Conservation (phyloP, 2,113 vertebrate species). For the Geococcyx californianus region DNA sequence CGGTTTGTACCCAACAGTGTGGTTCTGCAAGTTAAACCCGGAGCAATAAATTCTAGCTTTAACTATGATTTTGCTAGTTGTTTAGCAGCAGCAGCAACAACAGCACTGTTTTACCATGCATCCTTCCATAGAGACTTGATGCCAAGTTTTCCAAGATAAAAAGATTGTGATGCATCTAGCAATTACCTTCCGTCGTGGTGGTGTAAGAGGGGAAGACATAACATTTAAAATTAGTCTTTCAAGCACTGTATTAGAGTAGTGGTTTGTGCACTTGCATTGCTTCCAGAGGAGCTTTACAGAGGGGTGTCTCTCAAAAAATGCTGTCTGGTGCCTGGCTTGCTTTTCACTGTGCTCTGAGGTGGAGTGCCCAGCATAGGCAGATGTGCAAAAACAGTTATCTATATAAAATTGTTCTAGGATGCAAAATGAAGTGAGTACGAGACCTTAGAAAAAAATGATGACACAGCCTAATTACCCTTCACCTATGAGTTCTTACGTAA, state of each 20-base stretch:
- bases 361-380: constrained; percentile 54
- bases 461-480: constrained; percentile 8
- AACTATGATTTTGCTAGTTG: constrained; percentile 81
- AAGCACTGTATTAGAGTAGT: constrained; percentile 74
- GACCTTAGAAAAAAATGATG: constrained; percentile 40
- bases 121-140: constrained; percentile 70
- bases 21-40: constrained; percentile 83
- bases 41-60: constrained; percentile 95
- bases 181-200: constrained; percentile 49
- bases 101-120: constrained; percentile 63
- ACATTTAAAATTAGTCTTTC: constrained; percentile 58
- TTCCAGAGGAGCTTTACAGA: constrained; percentile 72
- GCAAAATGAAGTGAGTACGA: constrained; percentile 27
- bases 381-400: constrained; percentile 54
- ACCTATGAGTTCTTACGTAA: background rate
- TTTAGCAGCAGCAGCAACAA: constrained; percentile 71
- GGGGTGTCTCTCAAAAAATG: constrained; percentile 55
- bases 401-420: constrained; percentile 57
- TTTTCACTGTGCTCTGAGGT: constrained; percentile 63
- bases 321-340: constrained; percentile 59
- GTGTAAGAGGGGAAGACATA: constrained; percentile 54
- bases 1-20: constrained; percentile 77
- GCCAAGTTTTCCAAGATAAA: constrained; percentile 64
- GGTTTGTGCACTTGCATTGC: constrained; percentile 71
- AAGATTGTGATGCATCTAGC: constrained; percentile 46